A percentile compares a stretch with the other conserved stretches of the same genome.
These are phyloP conservation scores for Macropodus opercularis DNA, from an alignment of 2,797 vertebrate species.

Conservation along the genomic window DNA sequence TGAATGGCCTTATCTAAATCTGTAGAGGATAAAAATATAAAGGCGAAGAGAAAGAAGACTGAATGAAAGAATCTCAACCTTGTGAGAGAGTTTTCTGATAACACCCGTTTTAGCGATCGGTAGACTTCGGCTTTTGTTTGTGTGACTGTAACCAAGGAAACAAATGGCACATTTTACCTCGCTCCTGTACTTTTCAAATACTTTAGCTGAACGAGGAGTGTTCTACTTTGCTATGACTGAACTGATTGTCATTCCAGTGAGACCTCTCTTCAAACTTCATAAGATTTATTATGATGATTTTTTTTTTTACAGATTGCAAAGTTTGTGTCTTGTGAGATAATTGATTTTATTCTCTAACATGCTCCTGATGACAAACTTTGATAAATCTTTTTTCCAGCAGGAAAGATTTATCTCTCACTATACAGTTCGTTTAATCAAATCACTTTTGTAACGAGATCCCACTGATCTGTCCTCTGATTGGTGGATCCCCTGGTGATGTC, in stretches of 20 bases:
- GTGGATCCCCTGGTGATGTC: no score
- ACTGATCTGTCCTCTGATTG: no score
- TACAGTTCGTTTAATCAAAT: neutral
- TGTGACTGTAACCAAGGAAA: constrained; percentile 43
- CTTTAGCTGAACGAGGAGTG: constrained; percentile 10
- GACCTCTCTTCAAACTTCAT: neutral
- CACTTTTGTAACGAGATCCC: no score
- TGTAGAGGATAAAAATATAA: constrained; percentile 58
- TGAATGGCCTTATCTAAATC: constrained; percentile 57
- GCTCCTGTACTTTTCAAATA: constrained; percentile 3
- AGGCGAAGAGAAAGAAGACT: constrained; percentile 29
- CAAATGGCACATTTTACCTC: neutral
- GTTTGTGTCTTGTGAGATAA: neutral
- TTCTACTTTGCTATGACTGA: neutral
- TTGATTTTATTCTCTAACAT: neutral
- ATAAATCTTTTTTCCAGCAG: neutral
- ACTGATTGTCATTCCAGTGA: neutral
- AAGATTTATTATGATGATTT: no score
- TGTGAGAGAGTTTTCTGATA: constrained; percentile 34
- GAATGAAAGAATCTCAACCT: constrained; percentile 30
- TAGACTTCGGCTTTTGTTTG: constrained; percentile 29
- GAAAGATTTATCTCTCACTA: neutral
- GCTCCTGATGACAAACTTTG: neutral
- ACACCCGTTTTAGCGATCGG: constrained; percentile 3
- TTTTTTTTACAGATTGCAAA: neutral